Conservation (phyloP, 2,888 invertebrate species). For the Tenthredo amoena region DNA sequence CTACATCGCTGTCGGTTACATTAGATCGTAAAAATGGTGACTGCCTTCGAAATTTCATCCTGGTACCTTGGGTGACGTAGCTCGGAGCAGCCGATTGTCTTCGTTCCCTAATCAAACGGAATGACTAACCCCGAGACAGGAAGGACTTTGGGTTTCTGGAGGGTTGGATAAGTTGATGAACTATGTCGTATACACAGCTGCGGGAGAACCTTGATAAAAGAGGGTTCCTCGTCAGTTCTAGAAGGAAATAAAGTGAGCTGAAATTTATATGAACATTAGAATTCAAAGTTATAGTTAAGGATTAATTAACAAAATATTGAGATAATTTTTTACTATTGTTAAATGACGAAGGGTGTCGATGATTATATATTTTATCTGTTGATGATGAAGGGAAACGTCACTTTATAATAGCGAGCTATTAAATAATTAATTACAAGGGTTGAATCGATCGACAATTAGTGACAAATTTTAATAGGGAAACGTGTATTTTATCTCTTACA, state of each 20-base stretch:
- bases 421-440: background rate
- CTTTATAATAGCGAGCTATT: background rate
- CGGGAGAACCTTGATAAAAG: background rate
- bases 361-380: background rate
- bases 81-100: background rate
- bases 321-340: background rate
- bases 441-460: constrained; percentile 20
- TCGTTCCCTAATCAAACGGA: constrained; percentile 17
- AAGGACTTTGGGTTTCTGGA: background rate
- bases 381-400: background rate
- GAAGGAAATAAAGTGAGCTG: background rate
- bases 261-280: background rate
- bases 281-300: too few species aligned
- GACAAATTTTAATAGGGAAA: constrained; percentile 53
- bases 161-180: background rate
- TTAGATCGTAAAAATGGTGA: constrained; percentile 30
- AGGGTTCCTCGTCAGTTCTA: background rate
- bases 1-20: constrained; percentile 2
- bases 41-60: constrained; percentile 26
- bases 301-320: too few species aligned
- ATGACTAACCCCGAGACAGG: background rate
- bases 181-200: background rate
- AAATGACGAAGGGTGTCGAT: background rate
- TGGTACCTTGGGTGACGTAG: background rate
- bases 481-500: constrained; percentile 57